Conservation (phyloP, 2,113 vertebrate genomes). For the Diadophis punctatus region DNA sequence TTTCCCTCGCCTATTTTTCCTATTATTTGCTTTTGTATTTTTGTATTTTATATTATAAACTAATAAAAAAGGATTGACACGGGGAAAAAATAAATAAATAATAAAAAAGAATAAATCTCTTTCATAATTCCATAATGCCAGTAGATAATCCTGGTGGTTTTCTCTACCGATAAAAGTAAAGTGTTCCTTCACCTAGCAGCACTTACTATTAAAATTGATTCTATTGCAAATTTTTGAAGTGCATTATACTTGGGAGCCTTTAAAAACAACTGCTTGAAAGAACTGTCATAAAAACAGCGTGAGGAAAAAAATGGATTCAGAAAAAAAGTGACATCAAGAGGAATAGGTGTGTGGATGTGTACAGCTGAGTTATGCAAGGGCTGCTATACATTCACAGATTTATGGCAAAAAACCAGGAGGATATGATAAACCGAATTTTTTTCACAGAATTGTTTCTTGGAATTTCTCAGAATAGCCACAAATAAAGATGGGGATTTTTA, state of each 20-base stretch:
- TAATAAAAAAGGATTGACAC: too few relatives aligned
- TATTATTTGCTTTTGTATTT: too few relatives aligned
- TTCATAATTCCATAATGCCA: background rate
- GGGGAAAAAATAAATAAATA: too few relatives aligned
- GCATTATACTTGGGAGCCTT: background rate
- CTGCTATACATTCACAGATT: background rate
- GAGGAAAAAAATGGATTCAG: background rate
- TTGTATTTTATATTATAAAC: too few relatives aligned
- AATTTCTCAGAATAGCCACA: background rate
- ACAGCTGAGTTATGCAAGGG: background rate
- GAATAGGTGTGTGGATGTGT: background rate
- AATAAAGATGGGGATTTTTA: background rate
- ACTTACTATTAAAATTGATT: background rate
- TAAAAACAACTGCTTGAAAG: background rate
- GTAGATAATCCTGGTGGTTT: background rate
- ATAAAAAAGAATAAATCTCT: background rate
- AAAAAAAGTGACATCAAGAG: background rate
- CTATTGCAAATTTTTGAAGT: background rate
- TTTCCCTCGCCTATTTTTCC: too few relatives aligned
- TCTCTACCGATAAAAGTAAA: background rate
- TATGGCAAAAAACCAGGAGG: background rate
- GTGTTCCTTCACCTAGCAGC: background rate
- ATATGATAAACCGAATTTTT: background rate
- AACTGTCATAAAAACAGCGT: background rate
- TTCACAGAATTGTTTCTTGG: background rate